Conservation (phyloP, 2,797 vertebrate genomes). For the Epinephelus malabaricus region DNA sequence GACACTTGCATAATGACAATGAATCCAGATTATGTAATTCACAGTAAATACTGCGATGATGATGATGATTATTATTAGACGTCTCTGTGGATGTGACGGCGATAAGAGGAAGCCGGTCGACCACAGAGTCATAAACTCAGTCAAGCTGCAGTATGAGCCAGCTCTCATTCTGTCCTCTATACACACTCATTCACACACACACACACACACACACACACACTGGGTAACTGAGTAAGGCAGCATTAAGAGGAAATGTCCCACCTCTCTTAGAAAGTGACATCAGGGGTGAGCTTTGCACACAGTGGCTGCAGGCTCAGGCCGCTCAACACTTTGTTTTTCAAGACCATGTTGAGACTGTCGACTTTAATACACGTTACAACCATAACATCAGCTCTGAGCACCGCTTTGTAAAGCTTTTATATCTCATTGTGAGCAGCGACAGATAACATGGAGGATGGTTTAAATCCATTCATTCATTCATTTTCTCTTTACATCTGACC, state of each 20-base stretch:
- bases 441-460: background rate
- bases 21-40: conserved; percentile 2
- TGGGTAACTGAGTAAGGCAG: conserved; percentile 9
- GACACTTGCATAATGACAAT: background rate
- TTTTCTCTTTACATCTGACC: background rate
- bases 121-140: background rate
- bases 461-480: background rate
- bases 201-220: background rate
- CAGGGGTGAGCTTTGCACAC: conserved; percentile 34
- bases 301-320: conserved; percentile 3
- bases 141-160: background rate
- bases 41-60: background rate
- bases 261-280: conserved; percentile 56
- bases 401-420: background rate
- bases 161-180: background rate
- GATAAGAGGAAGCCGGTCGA: background rate
- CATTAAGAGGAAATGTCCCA: conserved; percentile 44
- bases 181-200: background rate
- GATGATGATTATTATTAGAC: background rate
- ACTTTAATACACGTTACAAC: conserved; percentile 5
- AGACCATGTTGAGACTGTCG: conserved; percentile 15
- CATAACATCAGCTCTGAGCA: background rate
- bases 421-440: background rate
- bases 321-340: conserved; percentile 11
- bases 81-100: background rate